Percentiles rank a stretch among this genome's conserved stretches.
Evolutionary conservation across 2,113 vertebrate species (phyloP).

Genomic region (Gavialis gangeticus): DNA sequence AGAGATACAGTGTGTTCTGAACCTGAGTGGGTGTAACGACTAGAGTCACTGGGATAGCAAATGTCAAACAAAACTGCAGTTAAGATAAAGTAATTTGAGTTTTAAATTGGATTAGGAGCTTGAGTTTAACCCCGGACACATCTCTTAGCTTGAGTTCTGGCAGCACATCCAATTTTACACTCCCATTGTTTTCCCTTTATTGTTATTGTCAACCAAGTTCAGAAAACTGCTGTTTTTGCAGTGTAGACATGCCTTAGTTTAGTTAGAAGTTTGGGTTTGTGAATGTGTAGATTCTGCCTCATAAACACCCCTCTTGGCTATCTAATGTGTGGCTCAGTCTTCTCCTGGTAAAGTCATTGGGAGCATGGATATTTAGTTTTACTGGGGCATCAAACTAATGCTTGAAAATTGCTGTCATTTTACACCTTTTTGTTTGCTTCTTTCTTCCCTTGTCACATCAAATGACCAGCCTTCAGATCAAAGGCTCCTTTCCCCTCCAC

Average conservation of each 20-base stretch:
- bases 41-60: no score
- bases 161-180: no score
- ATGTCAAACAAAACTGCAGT: no score
- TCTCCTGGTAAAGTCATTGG: slow-evolving; percentile 4
- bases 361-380: background rate
- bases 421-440: background rate
- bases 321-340: background rate
- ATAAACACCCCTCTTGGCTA: background rate
- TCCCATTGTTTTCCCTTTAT: no score
- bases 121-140: no score
- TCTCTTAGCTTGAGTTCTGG: no score
- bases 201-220: no score
- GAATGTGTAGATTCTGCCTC: background rate
- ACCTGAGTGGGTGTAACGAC: no score
- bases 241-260: slow-evolving; percentile 1
- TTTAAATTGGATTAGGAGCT: no score
- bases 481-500: background rate
- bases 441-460: background rate
- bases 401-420: background rate
- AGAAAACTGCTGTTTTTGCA: background rate
- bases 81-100: no score
- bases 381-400: background rate
- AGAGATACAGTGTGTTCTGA: no score
- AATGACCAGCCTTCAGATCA: background rate
- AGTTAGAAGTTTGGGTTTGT: background rate